These are phyloP conservation scores for Nettapus auritus DNA, from an alignment of 2,113 vertebrate genomes.

Conservation along the genomic window DNA sequence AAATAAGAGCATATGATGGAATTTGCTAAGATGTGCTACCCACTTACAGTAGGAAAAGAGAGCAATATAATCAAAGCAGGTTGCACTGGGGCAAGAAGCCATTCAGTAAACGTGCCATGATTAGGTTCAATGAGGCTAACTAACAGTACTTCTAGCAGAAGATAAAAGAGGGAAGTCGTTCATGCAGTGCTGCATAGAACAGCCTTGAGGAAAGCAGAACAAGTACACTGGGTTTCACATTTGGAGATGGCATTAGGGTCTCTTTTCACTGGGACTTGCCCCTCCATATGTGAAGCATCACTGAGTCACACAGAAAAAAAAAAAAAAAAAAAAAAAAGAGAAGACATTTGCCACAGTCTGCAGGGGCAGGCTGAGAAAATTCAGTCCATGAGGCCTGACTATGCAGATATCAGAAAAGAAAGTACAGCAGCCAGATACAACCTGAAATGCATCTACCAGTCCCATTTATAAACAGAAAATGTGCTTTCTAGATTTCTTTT, in stretches of 20 bases:
- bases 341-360: neutral
- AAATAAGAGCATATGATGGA: rapidly evolving
- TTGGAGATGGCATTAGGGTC: neutral
- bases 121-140: neutral
- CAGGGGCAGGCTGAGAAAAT: neutral
- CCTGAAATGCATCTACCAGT: neutral
- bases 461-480: neutral
- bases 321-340: too few relatives aligned
- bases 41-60: neutral
- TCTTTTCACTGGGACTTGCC: neutral
- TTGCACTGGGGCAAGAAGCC: neutral
- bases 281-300: neutral
- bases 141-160: neutral
- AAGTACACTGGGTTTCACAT: neutral
- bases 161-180: neutral
- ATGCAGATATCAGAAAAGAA: neutral
- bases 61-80: neutral
- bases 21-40: neutral
- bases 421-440: neutral
- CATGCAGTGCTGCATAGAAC: neutral
- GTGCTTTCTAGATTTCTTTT: neutral
- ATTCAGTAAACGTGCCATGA: neutral
- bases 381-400: neutral
- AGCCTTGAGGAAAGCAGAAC: neutral
- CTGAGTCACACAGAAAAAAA: neutral